Evolutionary conservation across 2,113 vertebrate species (phyloP), one percentile per base, ranked within the genome.

Genomic region (Noctilio leporinus): DNA sequence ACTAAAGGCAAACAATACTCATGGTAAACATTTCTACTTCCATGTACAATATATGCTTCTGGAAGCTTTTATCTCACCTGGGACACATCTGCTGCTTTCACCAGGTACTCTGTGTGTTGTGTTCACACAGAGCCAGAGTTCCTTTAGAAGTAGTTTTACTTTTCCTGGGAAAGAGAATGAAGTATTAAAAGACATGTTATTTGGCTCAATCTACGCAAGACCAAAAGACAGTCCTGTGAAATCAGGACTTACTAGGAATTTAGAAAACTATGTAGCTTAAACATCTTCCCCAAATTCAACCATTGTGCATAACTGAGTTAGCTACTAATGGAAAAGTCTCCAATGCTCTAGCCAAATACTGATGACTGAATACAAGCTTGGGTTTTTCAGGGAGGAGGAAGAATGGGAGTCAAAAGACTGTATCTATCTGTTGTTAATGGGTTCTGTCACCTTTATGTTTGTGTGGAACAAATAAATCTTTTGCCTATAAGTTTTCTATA

Each of bases 111-210:
- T 97, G 57, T 97, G 97, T 8, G 98, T 92, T 26, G 98, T 94
- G 62, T 99, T 98, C 72, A 99, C 98, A 94, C 99, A 99, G 64
- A 98, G 97, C 99, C 99, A 99, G 70, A 99, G 98, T 81, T 99
- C 98, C 93, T 99, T 98, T 19, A 99, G 95, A 15, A 99, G 98
- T 30, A 98, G 94, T 65, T 98, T 99, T 57, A 99, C 96, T 98
- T 99, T 99, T 95, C 98, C 99, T 99, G 97, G 55, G 93, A 94
- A 96, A 97, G 92, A 69, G 53, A 95, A 45, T 1, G 40, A 30
- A 76, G 10, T 17, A 43, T 40, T 47, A 43, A 45, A 45, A 24
- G 24, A 57, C n/a, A 40, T 1, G 10, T 19, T 43, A 59, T 9
- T 19, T 17, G 51, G 33, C 30, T 70, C 12, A n/a, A 12, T 11